phyloP scores from a whole-genome alignment of 1,140 invertebrate species.

The Subanguina moxae region DNA sequence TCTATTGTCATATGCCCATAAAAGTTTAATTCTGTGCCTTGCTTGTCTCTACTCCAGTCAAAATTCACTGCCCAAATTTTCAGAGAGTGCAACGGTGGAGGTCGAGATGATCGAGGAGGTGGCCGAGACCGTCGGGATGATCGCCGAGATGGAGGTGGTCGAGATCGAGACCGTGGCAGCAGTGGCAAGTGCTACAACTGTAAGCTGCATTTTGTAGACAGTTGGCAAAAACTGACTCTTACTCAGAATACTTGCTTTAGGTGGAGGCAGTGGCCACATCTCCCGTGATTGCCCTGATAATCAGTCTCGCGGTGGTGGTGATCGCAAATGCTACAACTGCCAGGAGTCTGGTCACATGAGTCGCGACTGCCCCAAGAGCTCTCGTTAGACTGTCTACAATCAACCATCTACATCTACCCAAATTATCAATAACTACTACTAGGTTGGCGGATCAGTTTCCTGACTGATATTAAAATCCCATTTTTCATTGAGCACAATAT shows the following conservation, averaged over 20 bases:
- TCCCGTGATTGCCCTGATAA: slow-evolving; percentile 8
- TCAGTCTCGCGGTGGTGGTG: not conserved
- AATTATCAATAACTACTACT: too few species aligned
- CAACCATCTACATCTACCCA: too few species aligned
- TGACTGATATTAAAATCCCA: too few species aligned
- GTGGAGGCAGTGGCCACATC: not conserved
- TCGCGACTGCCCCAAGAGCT: too few species aligned
- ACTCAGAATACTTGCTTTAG: not conserved
- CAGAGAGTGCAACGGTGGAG: not conserved
- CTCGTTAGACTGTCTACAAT: too few species aligned
- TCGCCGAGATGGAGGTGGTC: not conserved
- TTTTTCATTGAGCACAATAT: too few species aligned
- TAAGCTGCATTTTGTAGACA: not conserved
- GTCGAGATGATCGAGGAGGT: not conserved
- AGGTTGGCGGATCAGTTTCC: too few species aligned
- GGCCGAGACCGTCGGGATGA: slow-evolving; percentile 3
- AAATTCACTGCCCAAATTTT: too few species aligned
- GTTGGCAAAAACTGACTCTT: not conserved
- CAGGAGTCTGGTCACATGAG: too few species aligned
- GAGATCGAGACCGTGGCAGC: not conserved
- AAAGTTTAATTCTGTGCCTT: too few species aligned
- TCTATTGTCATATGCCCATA: too few species aligned
- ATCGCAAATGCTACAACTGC: not conserved
- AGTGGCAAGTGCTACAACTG: slow-evolving; percentile 19
- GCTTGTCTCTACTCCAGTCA: too few species aligned